A percentile compares a stretch with the other conserved stretches of the same genome.
Evolutionary conservation across 2,797 vertebrate genomes (phyloP).

Genomic region (Uromys caudimaculatus): DNA sequence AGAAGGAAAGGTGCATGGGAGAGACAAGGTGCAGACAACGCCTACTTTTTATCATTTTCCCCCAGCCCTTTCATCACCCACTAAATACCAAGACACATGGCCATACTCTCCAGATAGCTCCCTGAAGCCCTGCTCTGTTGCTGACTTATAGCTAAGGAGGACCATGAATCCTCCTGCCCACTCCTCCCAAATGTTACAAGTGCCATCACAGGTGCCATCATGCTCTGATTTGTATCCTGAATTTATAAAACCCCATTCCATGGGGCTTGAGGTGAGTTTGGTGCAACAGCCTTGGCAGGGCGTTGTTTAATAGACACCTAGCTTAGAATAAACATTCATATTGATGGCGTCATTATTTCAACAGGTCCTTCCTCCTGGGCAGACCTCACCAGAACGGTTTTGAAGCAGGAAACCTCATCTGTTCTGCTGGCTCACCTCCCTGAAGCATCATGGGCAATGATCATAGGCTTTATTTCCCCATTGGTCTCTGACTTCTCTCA

Average conservation of each 20-base stretch:
- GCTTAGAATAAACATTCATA: constrained; percentile 25
- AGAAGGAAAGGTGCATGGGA: neutral
- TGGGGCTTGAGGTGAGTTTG: neutral
- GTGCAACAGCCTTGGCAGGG: neutral
- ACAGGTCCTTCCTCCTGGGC: neutral
- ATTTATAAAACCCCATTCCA: constrained; percentile 17
- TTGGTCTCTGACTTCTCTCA: neutral
- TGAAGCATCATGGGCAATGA: neutral
- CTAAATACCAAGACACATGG: neutral
- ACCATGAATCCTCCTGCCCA: neutral
- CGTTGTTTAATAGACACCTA: neutral
- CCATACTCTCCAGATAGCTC: neutral
- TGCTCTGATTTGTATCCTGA: neutral
- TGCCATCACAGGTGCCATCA: neutral
- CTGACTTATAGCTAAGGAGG: neutral
- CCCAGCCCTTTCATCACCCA: too few species aligned
- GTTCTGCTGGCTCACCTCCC: neutral
- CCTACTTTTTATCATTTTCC: neutral
- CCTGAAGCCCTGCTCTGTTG: neutral
- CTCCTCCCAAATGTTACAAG: too few species aligned
- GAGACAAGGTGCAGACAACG: neutral
- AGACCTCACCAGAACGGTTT: neutral
- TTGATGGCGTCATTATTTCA: neutral
- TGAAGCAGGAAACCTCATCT: neutral
- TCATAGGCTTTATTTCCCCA: neutral